These are phyloP conservation scores for Drosophila ezoana DNA, from an alignment of 2,888 invertebrate genomes.

Conservation along the genomic window DNA sequence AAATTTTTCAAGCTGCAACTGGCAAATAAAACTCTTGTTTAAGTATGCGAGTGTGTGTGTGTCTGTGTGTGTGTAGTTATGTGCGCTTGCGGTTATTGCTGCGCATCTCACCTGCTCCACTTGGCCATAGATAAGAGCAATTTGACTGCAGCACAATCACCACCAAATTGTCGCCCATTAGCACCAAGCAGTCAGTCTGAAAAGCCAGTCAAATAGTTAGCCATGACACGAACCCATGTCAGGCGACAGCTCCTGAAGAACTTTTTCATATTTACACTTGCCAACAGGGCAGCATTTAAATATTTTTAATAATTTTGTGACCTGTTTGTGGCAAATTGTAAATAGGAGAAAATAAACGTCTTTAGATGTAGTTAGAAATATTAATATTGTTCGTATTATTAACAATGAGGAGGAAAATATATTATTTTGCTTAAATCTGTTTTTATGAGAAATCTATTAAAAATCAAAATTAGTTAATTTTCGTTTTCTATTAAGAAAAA, in stretches of 20 bases:
- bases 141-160: constrained; percentile 49
- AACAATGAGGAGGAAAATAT: no score
- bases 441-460: no score
- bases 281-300: background rate
- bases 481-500: no score
- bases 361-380: no score
- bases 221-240: constrained; percentile 49
- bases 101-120: constrained; percentile 35
- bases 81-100: constrained; percentile 35
- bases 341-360: no score
- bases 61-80: constrained; percentile 1
- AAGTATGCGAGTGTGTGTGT: constrained; percentile 6
- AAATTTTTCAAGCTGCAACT: constrained; percentile 47
- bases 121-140: constrained; percentile 36
- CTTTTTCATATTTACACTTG: constrained; percentile 1
- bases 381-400: no score
- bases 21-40: constrained; percentile 41
- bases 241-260: constrained; percentile 16
- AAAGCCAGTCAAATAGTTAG: constrained; percentile 34
- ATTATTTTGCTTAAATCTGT: no score
- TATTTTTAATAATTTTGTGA: background rate
- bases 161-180: constrained; percentile 47
- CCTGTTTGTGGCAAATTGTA: no score
- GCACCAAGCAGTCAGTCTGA: constrained; percentile 39
- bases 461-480: no score